Base-by-base conservation (phyloP, 2,113 vertebrate genomes). In the Neolamprologus ventralis region DNA sequence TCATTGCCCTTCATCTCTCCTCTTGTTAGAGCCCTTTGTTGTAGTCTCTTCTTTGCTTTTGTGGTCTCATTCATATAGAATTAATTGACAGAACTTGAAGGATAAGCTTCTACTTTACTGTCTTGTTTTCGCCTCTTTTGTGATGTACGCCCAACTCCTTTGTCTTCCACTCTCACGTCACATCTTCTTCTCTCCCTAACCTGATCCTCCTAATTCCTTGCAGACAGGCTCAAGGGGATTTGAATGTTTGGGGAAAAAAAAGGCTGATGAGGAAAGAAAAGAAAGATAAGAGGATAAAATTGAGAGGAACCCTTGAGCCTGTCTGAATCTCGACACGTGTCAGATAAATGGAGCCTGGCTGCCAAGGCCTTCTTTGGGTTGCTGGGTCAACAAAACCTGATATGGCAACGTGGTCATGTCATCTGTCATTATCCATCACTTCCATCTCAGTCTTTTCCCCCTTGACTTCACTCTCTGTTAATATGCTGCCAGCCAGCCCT, bases 301-400 rank as follows among this genome's bases (percentile, higher is more conserved):
- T 35, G 57, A 63, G 57, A 84, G 49, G 42, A 83, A 68, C 71
- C 7, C 19, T 23, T 28, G 7, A 65, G 47, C 51, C 31, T 51
- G 13, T 83, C 55, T 21, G 78, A 84, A 12, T 73, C 81, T 84
- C 13, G 6, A 90, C 86, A 82, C 2, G 2, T 65, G 71, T 78
- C 71, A 49, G 80, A 88, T 78, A 89, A 87, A 92, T 83, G 73
- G 63, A 68, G 80, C 23, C 21, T 60, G 63, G 55, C 88, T 57
- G 79, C 82, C 13, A 9, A 33, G 40, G 53, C 35, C 55, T 80
- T 14, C 4, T 53, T 75, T 28, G 49, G 73, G 81, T 3, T 14
- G 9, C 35, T 45, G 4, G 82, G 23, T 60, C 71, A 80, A 91
- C 54, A 71, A 40, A 58, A 60, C 65, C 51, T 26, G 85, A 88